Evolutionary conservation across 2,888 invertebrate genomes (phyloP).

Genomic region (Endomychus coccineus): DNA sequence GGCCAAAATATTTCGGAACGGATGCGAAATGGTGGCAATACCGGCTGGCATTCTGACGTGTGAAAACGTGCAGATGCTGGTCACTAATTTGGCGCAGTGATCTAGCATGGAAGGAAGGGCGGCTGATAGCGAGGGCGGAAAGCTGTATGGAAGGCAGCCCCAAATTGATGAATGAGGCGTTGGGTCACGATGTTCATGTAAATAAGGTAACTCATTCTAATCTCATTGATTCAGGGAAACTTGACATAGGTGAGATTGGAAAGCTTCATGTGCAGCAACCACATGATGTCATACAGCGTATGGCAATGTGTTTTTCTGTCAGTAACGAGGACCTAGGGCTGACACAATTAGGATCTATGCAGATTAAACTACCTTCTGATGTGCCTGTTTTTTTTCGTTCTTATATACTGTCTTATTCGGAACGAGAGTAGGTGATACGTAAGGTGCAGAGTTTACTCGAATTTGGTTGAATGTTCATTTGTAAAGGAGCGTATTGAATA

Average conservation of each 20-base stretch:
- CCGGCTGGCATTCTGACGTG: too few relatives aligned
- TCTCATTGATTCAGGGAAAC: too few relatives aligned
- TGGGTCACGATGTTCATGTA: background rate
- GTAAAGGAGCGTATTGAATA: constrained; percentile 14
- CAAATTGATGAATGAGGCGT: constrained; percentile 1
- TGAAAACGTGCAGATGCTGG: too few relatives aligned
- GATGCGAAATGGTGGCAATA: background rate
- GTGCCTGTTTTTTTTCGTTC: constrained; percentile 19
- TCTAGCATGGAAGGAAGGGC: constrained; percentile 1
- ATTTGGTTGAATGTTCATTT: constrained; percentile 17
- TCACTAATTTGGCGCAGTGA: too few relatives aligned
- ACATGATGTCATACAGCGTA: too few relatives aligned
- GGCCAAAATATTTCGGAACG: background rate
- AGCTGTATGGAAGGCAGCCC: constrained; percentile 1
- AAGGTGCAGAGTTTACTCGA: constrained; percentile 16
- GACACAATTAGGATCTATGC: too few relatives aligned
- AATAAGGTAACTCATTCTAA: too few relatives aligned
- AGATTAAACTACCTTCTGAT: too few relatives aligned
- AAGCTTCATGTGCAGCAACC: too few relatives aligned
- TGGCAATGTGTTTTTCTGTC: too few relatives aligned
- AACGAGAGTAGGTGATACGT: constrained; percentile 17
- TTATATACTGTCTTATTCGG: constrained; percentile 19
- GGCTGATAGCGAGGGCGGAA: constrained; percentile 2
- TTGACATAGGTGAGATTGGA: too few relatives aligned
- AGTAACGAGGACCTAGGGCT: too few relatives aligned